Evolutionary conservation across 2,113 vertebrate species (phyloP), one percentile per base, ranked within the genome.

Genomic region (Thamnophis sirtalis): DNA sequence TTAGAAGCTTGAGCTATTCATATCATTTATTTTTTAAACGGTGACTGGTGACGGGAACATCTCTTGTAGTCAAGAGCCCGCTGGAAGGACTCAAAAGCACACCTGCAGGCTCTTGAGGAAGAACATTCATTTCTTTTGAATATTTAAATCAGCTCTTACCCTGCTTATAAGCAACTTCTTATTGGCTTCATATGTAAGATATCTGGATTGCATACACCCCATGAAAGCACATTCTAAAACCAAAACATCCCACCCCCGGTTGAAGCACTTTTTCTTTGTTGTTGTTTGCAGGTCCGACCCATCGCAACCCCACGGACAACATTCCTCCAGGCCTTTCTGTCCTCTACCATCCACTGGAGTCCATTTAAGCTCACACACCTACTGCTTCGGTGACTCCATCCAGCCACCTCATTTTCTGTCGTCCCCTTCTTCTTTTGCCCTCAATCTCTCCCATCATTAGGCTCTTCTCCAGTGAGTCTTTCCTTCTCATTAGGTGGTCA

Each of bases 151-250:
- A 49, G 15, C 24, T 49, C 17, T 91, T 91, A 9, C 90, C 89
- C 91, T 86, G 93, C 89, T 28, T 94, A 90, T 50, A 58, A 86
- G 85, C 49, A 38, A 89, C 38, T 89, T 63, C 54, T 48, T 88
- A 50, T 86, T 84, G 43, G 6, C 54, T 50, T 80, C 51, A n/a
- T 24, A 22, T 58, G 63, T 33, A 43, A 89, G 48, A 38, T 80
- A 84, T 49, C 13, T 21, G 33, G 24, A 92, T 19, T 56, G 28
- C 26, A 38, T 55, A 88, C 51, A 58, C 80, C 21, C 38, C 2
- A 19, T 51, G 21, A 8, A 24, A 89, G 28, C 15, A 56, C 9
- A 15, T 38, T 84, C 53, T 56, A 24, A 89, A 89, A 24, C 10
- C 7, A 4, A 84, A 88, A 48, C 4, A 33, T 6, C 56, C 21